Conservation (phyloP, 64 coral and sea anemone genomes). For the Montipora capricornis region DNA sequence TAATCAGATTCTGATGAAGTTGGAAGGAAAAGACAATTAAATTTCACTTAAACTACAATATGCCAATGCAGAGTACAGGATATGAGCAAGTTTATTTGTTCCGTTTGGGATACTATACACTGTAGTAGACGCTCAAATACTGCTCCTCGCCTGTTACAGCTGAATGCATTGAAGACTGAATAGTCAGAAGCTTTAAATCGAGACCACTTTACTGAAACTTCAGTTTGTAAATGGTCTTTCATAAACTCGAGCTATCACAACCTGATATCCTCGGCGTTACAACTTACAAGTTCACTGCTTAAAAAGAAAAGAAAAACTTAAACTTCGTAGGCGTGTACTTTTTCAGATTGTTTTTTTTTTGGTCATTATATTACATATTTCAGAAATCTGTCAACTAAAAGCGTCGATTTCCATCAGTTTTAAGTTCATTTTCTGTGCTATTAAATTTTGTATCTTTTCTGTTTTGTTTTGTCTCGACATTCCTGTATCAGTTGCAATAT, state of each 20-base stretch:
- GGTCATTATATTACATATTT: no score
- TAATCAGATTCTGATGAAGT: conserved; percentile 74
- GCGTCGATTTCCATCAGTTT: no score
- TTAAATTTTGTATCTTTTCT: neutral
- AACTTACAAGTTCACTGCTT: neutral
- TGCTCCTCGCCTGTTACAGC: conserved; percentile 1
- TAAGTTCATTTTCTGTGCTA: no score
- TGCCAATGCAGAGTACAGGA: no score
- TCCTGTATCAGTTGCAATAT: conserved; percentile 25
- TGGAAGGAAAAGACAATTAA: conserved; percentile 38
- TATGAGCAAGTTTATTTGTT: conserved; percentile 1
- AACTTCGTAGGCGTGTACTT: neutral
- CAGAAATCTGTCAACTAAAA: no score
- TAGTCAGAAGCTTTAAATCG: neutral
- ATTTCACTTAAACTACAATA: no score
- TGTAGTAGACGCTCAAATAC: conserved; percentile 1
- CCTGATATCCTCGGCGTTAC: neutral
- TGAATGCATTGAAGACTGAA: conserved; percentile 67
- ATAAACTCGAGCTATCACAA: conserved; percentile 24
- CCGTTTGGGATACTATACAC: neutral
- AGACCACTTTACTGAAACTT: conserved; percentile 37
- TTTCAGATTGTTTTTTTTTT: neutral
- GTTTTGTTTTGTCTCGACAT: conserved; percentile 23
- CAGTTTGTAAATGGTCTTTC: conserved; percentile 62
- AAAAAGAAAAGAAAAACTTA: neutral